Base-by-base conservation (phyloP, 2,888 invertebrate species). In the Cabera pusaria region DNA sequence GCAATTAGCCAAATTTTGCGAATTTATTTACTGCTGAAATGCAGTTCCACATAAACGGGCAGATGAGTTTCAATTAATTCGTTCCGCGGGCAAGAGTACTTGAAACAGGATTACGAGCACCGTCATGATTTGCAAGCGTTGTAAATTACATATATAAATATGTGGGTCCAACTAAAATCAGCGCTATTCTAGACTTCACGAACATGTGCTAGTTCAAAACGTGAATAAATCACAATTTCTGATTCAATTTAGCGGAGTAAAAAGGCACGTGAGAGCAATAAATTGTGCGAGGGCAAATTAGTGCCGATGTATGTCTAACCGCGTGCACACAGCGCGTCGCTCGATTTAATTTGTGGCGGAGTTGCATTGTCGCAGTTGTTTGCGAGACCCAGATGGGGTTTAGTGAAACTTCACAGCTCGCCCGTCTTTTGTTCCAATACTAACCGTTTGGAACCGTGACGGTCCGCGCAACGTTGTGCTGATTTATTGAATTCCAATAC, bases 211-310 rank as follows among this genome's bases (percentile, higher is more conserved):
- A 25, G 23, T 38, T 36, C 21, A 12, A 41, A 42, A 49, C 40
- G 32, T 44, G 28, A 26, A 50, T 57, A 67, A 62, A 69, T 68
- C 64, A 65, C 56, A 61, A 52, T 49, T 49, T 53, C 35, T 55
- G 54, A 66, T 67, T 62, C 59, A 64, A 68, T 69, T 64, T 53
- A 56, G 56, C 43, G 39, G 47, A 58, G 64, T 66, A 68, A 73
- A 69, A 74, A 64, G 61, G 56, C 62, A 59, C 58, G 61, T 56
- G 62, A 57, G 63, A 46, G 68, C 55, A 56, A 74, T 79, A 79
- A 75, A 81, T 77, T 66, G 60, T 59, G 58, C 52, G 43, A 52
- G 58, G 55, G 65, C 68, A 72, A 76, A 76, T 78, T 79, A 79
- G 70, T 72, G 66, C 59, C 71, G 59, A 74, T 71, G 69, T 72